Evolutionary conservation across 2,797 vertebrate species (phyloP).

Genomic region (Scolopax rusticola): DNA sequence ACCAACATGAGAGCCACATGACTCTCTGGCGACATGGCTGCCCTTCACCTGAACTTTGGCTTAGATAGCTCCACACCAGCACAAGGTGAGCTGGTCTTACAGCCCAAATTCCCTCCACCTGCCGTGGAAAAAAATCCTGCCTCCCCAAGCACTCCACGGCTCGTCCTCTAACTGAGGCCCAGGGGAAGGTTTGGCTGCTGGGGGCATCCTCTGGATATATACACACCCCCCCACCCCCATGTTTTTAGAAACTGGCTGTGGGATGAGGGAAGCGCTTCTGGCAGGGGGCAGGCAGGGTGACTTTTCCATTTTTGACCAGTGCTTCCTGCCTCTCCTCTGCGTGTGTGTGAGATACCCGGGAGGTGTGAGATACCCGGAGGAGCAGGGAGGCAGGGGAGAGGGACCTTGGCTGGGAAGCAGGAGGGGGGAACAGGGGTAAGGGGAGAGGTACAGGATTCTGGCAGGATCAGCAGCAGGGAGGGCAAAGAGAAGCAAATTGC

Average conservation of each 20-base stretch:
- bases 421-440: not conserved
- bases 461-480: not conserved
- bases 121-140: not conserved
- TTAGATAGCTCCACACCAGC: conserved; percentile 79
- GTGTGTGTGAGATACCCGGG: not conserved
- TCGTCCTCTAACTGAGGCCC: not conserved
- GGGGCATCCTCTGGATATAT: not conserved
- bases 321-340: not conserved
- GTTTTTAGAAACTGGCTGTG: not conserved
- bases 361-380: not conserved
- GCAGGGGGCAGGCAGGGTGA: not conserved
- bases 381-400: not conserved
- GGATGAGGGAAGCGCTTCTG: not conserved
- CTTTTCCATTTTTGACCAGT: not conserved
- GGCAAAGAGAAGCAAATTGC: not conserved
- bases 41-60: conserved; percentile 98
- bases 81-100: not conserved
- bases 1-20: conserved; percentile 91
- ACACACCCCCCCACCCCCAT: not conserved
- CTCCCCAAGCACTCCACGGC: rapidly evolving
- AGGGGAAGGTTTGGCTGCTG: not conserved
- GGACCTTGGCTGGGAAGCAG: not conserved
- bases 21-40: conserved; percentile 88
- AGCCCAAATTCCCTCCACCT: not conserved
- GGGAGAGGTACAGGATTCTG: not conserved